phyloP scores from a whole-genome alignment of 2,888 invertebrate species.

The Brachylomia viminalis region DNA sequence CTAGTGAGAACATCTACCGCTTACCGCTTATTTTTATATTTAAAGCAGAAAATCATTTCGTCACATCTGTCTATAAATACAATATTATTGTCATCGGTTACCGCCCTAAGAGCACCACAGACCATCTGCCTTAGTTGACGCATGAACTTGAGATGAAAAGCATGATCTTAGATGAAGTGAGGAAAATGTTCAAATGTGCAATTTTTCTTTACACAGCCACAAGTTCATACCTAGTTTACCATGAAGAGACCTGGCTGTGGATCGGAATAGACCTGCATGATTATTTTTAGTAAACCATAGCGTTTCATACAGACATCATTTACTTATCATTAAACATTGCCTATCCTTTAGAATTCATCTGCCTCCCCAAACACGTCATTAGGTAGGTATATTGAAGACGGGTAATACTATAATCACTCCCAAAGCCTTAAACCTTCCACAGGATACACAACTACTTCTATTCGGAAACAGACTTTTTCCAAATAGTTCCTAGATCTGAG shows the following conservation, averaged over 20 bases:
- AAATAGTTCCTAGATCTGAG: slow-evolving; percentile 22
- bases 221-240: neutral
- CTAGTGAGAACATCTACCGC: neutral
- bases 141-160: neutral
- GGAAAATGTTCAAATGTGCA: neutral
- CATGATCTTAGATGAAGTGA: slow-evolving; percentile 1
- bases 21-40: slow-evolving; percentile 1
- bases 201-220: neutral
- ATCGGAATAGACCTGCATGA: neutral
- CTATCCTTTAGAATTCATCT: neutral
- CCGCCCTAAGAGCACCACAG: neutral
- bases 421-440: neutral
- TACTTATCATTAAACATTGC: neutral
- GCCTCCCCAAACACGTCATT: neutral
- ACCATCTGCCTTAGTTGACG: slow-evolving; percentile 17
- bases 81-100: slow-evolving; percentile 21
- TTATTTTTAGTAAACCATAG: too few species aligned
- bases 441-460: neutral
- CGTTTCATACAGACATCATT: neutral
- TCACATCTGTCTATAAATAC: neutral
- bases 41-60: slow-evolving; percentile 10
- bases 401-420: neutral
- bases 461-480: slow-evolving; percentile 20
- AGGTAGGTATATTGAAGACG: neutral
- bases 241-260: neutral